Evolutionary conservation across 2,113 vertebrate genomes (phyloP).

Genomic region (human): DNA sequence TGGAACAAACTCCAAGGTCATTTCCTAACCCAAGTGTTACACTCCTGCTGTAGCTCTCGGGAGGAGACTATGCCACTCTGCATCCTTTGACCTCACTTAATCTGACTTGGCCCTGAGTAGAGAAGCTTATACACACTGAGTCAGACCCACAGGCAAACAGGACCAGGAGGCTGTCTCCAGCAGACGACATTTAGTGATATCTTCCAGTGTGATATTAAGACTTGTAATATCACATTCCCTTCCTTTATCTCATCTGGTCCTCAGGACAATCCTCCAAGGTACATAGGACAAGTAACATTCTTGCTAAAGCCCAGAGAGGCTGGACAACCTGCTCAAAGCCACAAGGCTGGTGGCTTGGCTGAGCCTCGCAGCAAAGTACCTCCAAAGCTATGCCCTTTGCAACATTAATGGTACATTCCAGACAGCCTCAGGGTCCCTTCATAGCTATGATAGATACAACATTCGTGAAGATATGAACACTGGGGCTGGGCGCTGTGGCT

Average conservation of each 20-base stretch:
- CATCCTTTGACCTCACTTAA: not conserved
- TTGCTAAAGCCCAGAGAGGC: not conserved
- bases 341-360: not conserved
- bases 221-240: constrained; percentile 9
- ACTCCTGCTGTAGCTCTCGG: not conserved
- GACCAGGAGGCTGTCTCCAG: not conserved
- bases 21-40: not conserved
- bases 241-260: not conserved
- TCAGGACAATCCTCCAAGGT: not conserved
- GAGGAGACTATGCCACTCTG: not conserved
- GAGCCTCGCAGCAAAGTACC: not conserved
- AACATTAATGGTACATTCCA: not conserved
- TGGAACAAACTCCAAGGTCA: not conserved
- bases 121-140: not conserved
- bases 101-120: not conserved
- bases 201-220: not conserved
- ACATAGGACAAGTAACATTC: not conserved
- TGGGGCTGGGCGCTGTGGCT: too few relatives aligned
- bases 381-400: not conserved
- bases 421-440: not conserved
- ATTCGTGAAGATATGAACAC: not conserved
- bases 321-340: not conserved
- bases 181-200: not conserved
- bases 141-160: not conserved
- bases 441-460: not conserved